Base-by-base conservation (phyloP, 2,888 invertebrate species). In the Ophioninae sp. region DNA sequence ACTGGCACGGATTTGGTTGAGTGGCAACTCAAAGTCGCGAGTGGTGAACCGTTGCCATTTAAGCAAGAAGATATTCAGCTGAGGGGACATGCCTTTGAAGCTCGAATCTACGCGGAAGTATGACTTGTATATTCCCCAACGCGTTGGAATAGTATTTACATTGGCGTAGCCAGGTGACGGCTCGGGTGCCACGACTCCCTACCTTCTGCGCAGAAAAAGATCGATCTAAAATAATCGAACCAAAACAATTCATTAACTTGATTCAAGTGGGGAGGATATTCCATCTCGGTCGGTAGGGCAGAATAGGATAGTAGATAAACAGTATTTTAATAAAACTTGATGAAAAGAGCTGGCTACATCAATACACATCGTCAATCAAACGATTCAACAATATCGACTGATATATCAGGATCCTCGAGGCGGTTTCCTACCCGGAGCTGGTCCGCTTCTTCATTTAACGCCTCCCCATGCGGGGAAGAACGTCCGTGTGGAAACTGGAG, bases 1-100 rank as follows among this genome's bases (percentile, higher is more conserved):
- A 99, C 99, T 59, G 97, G 95, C 20, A 97, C 97, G 0, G 99
- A 99, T 94, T 94, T 99, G 85, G 99, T 99, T 0, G 99, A 99
- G 92, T 99, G 99, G 99, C 99, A 99, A 93, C 93, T 98, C 8
- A 95, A 96, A 91, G 95, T 99, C 65, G 99, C 99, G 0, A 95
- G 97, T 51, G 99, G 99, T 0, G 98, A 98, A 91, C 94, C 94
- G 63, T 93, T 99, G 17, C 99, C 99, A 0, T 86, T 96, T 0
- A 94, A 93, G 0, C 99, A 99, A 91, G 95, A 96, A 0, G 95
- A 98, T 85, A 96, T 99, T 69, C 91, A 93, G 6, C 93, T 97
- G 0, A 94, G 93, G 0, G 99, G 99, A 0, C 98, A 99, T 93
- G 96, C 99, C 0, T 98, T 99, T 87, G 99, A 99, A 93, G 99